Conservation (phyloP, 2,888 invertebrate species). For the Pristionchus arcanus region DNA sequence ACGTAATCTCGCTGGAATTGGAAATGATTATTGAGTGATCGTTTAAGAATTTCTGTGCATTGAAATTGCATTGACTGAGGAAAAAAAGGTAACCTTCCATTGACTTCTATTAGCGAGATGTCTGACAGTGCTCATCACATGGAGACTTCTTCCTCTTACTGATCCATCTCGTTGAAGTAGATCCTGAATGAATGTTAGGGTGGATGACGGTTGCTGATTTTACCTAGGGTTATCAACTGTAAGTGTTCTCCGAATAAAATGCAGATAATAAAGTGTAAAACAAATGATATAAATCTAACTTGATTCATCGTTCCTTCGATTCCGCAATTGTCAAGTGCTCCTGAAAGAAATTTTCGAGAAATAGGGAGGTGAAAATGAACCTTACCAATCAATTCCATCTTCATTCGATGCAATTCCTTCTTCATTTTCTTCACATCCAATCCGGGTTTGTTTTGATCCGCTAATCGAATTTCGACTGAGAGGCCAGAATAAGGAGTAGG, state of each 20-base stretch:
- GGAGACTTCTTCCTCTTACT: constrained; percentile 48
- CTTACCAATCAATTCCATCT: constrained; percentile 51
- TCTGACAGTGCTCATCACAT: constrained; percentile 53
- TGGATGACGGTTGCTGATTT: too few relatives aligned
- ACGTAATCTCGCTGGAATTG: constrained; percentile 46
- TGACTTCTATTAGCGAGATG: constrained; percentile 45
- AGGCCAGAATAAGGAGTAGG: constrained; percentile 21
- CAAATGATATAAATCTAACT: not conserved
- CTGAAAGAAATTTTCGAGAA: not conserved
- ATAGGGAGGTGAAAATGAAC: not conserved
- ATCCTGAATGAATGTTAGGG: constrained; percentile 12
- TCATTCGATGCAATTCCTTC: constrained; percentile 54
- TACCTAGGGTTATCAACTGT: too few relatives aligned
- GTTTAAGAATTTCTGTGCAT: not conserved
- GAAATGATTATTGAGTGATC: not conserved
- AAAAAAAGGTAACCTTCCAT: constrained; percentile 45
- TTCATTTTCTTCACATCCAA: constrained; percentile 39
- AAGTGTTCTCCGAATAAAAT: too few relatives aligned
- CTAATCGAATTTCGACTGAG: constrained; percentile 38
- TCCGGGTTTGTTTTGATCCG: not conserved
- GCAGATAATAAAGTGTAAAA: too few relatives aligned
- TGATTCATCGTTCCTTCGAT: not conserved
- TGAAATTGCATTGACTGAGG: too few relatives aligned
- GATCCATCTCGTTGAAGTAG: constrained; percentile 47
- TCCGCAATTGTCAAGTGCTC: constrained; percentile 16